These are phyloP conservation scores for Solenodon paradoxus DNA, from an alignment of 2,113 vertebrate species.

Conservation along the genomic window DNA sequence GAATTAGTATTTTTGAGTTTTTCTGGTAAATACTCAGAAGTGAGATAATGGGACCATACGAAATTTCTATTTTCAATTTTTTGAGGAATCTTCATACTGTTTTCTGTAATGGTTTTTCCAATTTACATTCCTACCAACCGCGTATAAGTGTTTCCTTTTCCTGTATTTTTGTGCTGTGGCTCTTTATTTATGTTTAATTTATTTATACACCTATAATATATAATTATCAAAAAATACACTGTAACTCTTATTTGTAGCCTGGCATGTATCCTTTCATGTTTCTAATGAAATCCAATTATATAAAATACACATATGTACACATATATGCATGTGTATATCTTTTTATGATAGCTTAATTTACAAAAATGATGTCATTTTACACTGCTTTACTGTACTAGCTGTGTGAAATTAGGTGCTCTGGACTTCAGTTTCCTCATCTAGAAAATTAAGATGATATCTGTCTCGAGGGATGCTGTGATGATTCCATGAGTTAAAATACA, in stretches of 20 bases:
- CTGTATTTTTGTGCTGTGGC: neutral
- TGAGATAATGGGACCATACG: too few species aligned
- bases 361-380: neutral
- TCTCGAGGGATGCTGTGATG: neutral
- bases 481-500: neutral
- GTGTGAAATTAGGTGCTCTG: neutral
- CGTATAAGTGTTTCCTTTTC: too few species aligned
- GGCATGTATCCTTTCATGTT: neutral
- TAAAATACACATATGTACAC: neutral
- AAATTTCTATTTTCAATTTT: too few species aligned
- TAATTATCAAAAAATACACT: neutral
- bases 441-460: neutral
- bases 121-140: too few species aligned
- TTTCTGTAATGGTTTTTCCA: too few species aligned
- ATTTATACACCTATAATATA: neutral
- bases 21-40: too few species aligned
- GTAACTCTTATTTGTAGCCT: neutral
- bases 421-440: neutral
- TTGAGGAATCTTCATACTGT: too few species aligned
- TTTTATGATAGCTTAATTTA: constrained; percentile 23
- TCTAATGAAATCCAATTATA: neutral
- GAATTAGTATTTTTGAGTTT: too few species aligned
- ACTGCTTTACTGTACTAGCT: neutral
- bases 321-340: neutral
- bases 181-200: constrained; percentile 22